Base-by-base conservation (phyloP, 2,113 vertebrate genomes). In the Serinus canaria region DNA sequence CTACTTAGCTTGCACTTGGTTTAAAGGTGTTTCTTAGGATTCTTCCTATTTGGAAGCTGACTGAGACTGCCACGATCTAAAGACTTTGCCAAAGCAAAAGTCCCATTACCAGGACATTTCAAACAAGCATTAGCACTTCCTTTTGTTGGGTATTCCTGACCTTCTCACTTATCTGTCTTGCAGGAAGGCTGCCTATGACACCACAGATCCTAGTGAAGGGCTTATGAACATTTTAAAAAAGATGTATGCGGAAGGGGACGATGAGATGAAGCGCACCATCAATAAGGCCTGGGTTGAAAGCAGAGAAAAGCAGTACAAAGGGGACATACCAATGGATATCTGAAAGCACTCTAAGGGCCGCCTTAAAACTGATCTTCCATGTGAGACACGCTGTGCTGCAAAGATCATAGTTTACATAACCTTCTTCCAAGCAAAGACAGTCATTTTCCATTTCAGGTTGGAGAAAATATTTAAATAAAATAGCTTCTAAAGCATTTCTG, bases 261-360 rank as follows among this genome's bases (percentile, higher is more conserved):
- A 99, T 41, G 99, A 99, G 44, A 99, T 99, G 99, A 99, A 99
- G 91, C 98, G 99, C 95, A 99, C 99, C 68, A 99, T 99, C 98
- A 99, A 99, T 97, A 99, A 99, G 98, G 99, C 99, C 59, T 99
- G 99, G 99, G 98, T 98, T 23, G 99, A 99, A 96, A 99, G 99
- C 50, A 98, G 99, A 95, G 99, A 99, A 92, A 99, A 99, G 97
- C 99, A 99, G 96, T 95, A 97, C 58, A 98, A 97, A 98, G 98
- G 98, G 66, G 98, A 98, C 55, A 98, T 98, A 58, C 96, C 97
- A 15, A 94, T 97, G 97, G 98, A 99, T 96, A 97, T 99, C 53
- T 99, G 96, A 99, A 92, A 92, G 79, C 58, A 83, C 76, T 80
- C 30, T 43, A 18, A 94, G 82, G 85, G 95, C 89, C 28, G 85